Conservation (phyloP, 2,113 vertebrate species). For the Gymnogyps californianus region DNA sequence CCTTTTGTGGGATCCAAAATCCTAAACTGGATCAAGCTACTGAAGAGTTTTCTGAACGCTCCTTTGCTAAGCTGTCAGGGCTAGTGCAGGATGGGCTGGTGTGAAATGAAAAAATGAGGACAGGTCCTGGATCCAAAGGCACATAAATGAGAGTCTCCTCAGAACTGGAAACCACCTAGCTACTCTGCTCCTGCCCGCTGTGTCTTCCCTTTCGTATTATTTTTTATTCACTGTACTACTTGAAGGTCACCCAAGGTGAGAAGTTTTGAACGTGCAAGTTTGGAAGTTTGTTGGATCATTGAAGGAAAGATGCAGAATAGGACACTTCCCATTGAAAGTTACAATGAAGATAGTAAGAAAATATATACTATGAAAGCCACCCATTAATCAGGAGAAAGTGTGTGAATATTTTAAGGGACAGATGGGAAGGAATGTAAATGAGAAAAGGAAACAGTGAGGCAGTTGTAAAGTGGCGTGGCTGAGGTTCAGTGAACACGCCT, state of each 20-base stretch:
- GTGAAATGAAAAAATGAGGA: neutral
- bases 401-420: conserved; percentile 6
- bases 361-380: neutral
- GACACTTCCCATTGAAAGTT: neutral
- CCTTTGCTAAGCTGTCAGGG: neutral
- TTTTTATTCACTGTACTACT: neutral
- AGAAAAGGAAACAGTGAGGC: neutral
- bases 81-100: neutral
- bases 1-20: neutral
- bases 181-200: neutral
- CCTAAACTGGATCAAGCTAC: neutral
- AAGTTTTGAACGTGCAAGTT: neutral
- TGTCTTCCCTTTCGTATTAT: neutral
- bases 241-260: neutral
- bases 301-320: neutral
- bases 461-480: neutral
- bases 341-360: neutral
- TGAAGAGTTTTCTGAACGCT: neutral
- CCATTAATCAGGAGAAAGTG: neutral
- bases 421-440: neutral
- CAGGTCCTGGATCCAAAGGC: neutral
- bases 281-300: neutral
- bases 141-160: neutral
- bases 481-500: neutral
- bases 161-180: neutral